Evolutionary conservation across 1,140 invertebrate genomes (phyloP).

Genomic region (Cyclina sinensis): DNA sequence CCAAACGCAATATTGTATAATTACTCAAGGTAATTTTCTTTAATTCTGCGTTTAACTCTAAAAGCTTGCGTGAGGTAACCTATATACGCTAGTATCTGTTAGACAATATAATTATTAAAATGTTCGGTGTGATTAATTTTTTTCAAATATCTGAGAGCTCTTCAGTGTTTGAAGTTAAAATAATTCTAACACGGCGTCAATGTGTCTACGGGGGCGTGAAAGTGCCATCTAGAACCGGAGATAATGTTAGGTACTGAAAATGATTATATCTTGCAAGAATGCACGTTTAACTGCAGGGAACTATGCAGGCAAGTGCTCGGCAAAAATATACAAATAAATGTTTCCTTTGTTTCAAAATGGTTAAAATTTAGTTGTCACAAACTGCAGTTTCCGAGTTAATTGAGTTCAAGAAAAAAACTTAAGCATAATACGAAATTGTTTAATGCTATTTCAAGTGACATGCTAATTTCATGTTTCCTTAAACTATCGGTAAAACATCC

Average conservation of each 20-base stretch:
- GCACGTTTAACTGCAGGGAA: neutral
- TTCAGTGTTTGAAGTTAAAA: slow-evolving; percentile 40
- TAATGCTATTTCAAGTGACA: too few relatives aligned
- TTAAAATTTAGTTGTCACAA: neutral
- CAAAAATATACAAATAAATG: neutral
- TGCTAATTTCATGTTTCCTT: too few relatives aligned
- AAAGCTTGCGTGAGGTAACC: slow-evolving; percentile 7
- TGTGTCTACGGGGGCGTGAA: slow-evolving; percentile 49
- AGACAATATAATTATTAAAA: slow-evolving; percentile 34
- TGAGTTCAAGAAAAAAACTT: too few relatives aligned
- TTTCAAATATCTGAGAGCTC: neutral
- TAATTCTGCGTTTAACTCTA: neutral
- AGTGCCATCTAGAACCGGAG: neutral
- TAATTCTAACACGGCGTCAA: slow-evolving; percentile 24
- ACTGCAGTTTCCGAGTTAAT: neutral
- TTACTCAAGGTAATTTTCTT: neutral
- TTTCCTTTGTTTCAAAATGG: neutral
- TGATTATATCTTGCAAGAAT: slow-evolving; percentile 20
- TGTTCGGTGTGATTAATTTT: slow-evolving; percentile 3
- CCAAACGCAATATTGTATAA: neutral
- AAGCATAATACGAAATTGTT: too few relatives aligned
- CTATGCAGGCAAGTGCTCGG: neutral
- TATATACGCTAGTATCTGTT: neutral
- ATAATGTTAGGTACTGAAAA: neutral
- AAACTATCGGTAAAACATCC: too few relatives aligned